These are phyloP conservation scores for Stichodactyla helianthus DNA, from an alignment of 64 coral and sea anemone genomes.

Conservation along the genomic window DNA sequence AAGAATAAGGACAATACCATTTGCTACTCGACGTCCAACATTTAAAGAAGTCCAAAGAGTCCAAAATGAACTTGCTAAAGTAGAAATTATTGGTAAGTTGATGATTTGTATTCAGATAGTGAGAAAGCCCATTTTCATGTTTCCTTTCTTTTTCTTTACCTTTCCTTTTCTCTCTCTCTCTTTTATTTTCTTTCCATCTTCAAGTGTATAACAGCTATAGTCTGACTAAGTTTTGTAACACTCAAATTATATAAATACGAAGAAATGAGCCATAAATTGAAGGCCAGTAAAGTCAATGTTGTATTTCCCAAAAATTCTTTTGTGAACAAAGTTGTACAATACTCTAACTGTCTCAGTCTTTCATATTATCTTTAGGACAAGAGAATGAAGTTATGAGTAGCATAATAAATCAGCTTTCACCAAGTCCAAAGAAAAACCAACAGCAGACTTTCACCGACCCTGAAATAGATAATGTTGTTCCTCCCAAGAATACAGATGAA, in stretches of 20 bases:
- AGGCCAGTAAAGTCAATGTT: neutral
- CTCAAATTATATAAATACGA: too few relatives aligned
- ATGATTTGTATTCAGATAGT: neutral
- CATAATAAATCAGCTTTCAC: neutral
- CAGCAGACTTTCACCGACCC: neutral
- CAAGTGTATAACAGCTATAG: too few relatives aligned
- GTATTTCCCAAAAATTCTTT: too few relatives aligned
- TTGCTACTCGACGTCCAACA: conserved; percentile 82
- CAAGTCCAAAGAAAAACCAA: neutral
- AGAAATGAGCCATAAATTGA: neutral
- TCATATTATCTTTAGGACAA: neutral
- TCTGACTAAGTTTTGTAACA: too few relatives aligned
- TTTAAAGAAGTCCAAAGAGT: conserved; percentile 91
- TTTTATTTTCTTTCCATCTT: too few relatives aligned
- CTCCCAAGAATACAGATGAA: neutral
- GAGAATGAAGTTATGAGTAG: neutral
- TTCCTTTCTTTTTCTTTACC: too few relatives aligned
- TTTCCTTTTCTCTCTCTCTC: too few relatives aligned
- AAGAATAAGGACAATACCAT: conserved; percentile 87
- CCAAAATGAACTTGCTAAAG: conserved; percentile 57
- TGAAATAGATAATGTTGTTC: neutral
- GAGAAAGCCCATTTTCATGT: too few relatives aligned
- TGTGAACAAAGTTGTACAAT: too few relatives aligned
- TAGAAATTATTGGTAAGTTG: conserved; percentile 67
- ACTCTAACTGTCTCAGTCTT: too few relatives aligned